phyloP scores from a whole-genome alignment of 2,888 invertebrate species.

The Acanthosepion pharaonis region DNA sequence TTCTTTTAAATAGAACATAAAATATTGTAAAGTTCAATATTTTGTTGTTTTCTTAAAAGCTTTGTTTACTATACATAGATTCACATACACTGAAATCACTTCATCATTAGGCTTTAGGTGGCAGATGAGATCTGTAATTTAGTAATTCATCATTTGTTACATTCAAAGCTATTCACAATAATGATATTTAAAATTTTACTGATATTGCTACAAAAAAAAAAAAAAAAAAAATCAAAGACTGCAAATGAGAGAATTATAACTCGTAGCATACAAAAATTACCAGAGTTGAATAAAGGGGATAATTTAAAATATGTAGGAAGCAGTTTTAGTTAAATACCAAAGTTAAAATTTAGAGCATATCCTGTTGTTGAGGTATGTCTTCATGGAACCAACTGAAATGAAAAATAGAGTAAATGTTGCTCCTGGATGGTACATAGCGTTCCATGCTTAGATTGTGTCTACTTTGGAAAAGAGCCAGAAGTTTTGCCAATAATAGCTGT shows the following conservation, averaged over 20 bases:
- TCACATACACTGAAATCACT: too few relatives aligned
- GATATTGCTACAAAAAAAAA: too few relatives aligned
- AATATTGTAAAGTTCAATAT: not conserved
- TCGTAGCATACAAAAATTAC: not conserved
- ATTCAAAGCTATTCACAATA: not conserved
- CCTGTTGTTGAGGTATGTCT: not conserved
- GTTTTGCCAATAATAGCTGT: not conserved
- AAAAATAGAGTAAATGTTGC: not conserved
- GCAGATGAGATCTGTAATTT: not conserved
- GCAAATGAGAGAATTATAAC: too few relatives aligned
- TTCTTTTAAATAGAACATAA: not conserved
- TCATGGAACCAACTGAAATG: not conserved
- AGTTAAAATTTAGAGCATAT: not conserved
- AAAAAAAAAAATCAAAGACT: not conserved
- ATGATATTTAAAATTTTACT: not conserved
- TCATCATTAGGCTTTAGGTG: not conserved
- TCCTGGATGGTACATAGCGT: not conserved
- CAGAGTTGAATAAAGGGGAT: not conserved
- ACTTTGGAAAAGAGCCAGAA: constrained; percentile 6
- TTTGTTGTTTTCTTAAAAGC: not conserved
- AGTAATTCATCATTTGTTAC: not conserved
- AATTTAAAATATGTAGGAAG: not conserved
- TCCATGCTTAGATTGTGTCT: not conserved
- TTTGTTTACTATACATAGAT: too few relatives aligned
- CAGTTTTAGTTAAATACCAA: not conserved